Evolutionary conservation across 1,140 invertebrate genomes (phyloP).

Genomic region (Laupala kohalensis): DNA sequence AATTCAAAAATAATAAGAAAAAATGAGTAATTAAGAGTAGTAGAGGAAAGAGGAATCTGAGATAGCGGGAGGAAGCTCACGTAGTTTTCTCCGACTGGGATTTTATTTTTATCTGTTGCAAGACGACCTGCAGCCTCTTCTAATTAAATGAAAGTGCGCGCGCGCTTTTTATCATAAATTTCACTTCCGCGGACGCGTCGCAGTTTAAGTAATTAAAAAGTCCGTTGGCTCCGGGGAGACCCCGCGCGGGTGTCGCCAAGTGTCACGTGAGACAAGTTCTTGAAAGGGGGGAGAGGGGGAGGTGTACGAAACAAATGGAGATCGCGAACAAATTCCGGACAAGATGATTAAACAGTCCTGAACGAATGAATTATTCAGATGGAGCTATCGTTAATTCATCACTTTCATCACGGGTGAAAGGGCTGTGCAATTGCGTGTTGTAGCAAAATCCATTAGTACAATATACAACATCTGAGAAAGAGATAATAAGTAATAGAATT

Average conservation of each 20-base stretch:
- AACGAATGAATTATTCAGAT: too few relatives aligned
- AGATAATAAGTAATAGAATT: too few relatives aligned
- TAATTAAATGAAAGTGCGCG: background rate
- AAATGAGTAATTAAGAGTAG: background rate
- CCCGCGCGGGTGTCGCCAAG: background rate
- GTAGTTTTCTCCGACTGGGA: too few relatives aligned
- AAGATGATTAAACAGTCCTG: too few relatives aligned
- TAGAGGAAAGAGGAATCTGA: background rate
- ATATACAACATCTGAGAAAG: too few relatives aligned
- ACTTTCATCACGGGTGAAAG: too few relatives aligned
- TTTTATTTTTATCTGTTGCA: background rate
- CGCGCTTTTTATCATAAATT: background rate
- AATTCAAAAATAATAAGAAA: background rate
- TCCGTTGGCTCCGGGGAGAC: background rate
- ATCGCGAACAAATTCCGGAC: too few relatives aligned
- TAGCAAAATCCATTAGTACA: too few relatives aligned
- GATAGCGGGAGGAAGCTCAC: too few relatives aligned
- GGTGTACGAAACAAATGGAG: too few relatives aligned
- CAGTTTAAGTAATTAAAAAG: background rate
- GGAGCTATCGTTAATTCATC: too few relatives aligned
- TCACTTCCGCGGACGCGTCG: background rate
- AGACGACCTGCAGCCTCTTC: background rate
- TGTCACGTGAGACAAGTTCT: background rate
- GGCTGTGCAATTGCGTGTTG: too few relatives aligned
- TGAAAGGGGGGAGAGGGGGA: background rate